Evolutionary conservation across 2,113 vertebrate genomes (phyloP).

Genomic region (Suncus etruscus): DNA sequence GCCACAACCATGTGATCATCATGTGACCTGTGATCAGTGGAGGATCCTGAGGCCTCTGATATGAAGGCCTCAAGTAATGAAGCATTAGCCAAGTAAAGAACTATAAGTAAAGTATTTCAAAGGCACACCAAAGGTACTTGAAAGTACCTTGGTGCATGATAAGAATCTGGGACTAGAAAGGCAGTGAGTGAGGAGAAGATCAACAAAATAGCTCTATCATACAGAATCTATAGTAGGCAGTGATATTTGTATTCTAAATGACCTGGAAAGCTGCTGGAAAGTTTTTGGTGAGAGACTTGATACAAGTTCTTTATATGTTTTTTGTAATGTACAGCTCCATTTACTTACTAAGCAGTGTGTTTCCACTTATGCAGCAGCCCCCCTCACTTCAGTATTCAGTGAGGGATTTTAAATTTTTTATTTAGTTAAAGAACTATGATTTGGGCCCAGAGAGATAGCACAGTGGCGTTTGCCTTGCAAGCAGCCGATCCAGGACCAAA

Average conservation of each 20-base stretch:
- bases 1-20: neutral
- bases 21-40: neutral
- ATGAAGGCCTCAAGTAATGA: neutral
- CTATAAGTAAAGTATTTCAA: neutral
- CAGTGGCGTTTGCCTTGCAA: too few species aligned
- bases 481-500: too few species aligned
- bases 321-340: neutral
- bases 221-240: neutral
- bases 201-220: neutral
- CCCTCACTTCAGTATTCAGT: too few species aligned
- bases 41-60: neutral
- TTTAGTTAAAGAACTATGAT: too few species aligned
- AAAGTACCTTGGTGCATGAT: neutral
- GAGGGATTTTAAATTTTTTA: too few species aligned
- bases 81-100: neutral
- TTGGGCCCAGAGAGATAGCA: too few species aligned
- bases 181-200: neutral
- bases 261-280: neutral
- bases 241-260: slow-evolving; percentile 30
- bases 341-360: too few species aligned
- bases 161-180: neutral
- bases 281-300: neutral
- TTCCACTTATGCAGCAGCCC: too few species aligned
- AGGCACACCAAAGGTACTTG: neutral
- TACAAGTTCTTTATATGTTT: neutral